Conservation (phyloP, 2,113 vertebrate species). For the Dipodomys ordii region DNA sequence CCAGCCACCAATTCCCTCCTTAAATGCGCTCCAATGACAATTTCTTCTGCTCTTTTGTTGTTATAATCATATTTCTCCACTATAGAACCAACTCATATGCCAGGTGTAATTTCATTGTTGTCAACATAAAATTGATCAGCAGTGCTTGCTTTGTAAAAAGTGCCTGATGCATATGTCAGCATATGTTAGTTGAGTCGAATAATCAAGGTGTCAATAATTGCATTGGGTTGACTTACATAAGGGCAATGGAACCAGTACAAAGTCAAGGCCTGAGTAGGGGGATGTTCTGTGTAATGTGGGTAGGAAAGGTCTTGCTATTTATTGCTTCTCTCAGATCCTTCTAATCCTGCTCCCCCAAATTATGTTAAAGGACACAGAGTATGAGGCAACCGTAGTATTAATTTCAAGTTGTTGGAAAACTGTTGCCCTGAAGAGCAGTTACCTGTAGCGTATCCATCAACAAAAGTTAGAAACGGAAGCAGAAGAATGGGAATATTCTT, state of each 20-base stretch:
- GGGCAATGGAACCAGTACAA: neutral
- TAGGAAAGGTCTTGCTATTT: neutral
- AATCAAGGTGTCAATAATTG: constrained; percentile 5
- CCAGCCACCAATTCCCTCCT: neutral
- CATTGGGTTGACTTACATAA: constrained; percentile 6
- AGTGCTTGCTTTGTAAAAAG: constrained; percentile 48
- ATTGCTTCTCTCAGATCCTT: neutral
- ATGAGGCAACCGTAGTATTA: neutral
- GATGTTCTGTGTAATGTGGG: too few relatives aligned
- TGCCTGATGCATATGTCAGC: neutral
- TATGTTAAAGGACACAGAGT: neutral
- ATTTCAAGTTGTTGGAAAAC: neutral
- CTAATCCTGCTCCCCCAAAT: neutral
- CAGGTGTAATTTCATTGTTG: neutral
- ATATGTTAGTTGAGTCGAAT: constrained; percentile 14
- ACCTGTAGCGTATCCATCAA: constrained; percentile 23
- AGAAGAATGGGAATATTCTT: neutral
- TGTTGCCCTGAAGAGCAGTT: neutral
- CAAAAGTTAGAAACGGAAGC: neutral
- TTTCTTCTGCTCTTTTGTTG: neutral
- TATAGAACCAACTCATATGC: neutral
- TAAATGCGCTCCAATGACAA: neutral
- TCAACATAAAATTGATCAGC: neutral
- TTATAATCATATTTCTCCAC: neutral
- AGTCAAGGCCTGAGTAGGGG: neutral